A percentile compares a stretch with the other conserved stretches of the same genome.
Conservation (phyloP, 2,888 invertebrate genomes). For the Acleris holmiana region DNA sequence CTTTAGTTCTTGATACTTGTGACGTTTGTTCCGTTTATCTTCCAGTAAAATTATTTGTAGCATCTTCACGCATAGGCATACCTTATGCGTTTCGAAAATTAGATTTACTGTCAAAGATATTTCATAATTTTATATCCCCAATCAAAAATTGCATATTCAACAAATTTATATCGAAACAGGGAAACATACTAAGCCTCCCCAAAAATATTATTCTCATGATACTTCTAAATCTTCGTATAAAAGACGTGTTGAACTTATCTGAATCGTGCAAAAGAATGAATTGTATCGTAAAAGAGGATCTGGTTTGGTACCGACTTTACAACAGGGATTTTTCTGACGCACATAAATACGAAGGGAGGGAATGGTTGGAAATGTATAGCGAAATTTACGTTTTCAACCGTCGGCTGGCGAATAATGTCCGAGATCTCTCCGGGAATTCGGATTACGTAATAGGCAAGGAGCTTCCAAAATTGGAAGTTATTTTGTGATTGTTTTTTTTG, state of each 20-base stretch:
- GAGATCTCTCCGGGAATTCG: constrained; percentile 41
- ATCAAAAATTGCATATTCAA: constrained; percentile 51
- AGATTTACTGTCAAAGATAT: constrained; percentile 41
- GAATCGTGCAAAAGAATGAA: constrained; percentile 52
- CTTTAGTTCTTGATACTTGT: constrained; percentile 45
- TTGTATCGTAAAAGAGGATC: constrained; percentile 47
- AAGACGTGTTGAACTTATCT: constrained; percentile 50
- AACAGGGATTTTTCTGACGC: constrained; percentile 52
- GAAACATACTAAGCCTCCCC: constrained; percentile 52
- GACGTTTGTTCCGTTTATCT: constrained; percentile 50
- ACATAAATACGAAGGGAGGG: constrained; percentile 40
- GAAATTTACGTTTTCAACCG: constrained; percentile 44
- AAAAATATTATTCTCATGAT: constrained; percentile 50
- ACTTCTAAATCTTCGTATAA: constrained; percentile 47
- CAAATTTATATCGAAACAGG: constrained; percentile 46
- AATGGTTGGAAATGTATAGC: constrained; percentile 49
- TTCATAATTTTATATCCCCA: constrained; percentile 53
- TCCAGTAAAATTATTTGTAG: constrained; percentile 37
- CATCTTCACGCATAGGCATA: constrained; percentile 45
- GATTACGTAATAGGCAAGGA: constrained; percentile 41
- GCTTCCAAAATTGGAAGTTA: constrained; percentile 50
- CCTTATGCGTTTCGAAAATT: constrained; percentile 46
- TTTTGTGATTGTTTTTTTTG: constrained; percentile 45
- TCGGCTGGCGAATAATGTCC: constrained; percentile 36
- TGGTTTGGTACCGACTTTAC: constrained; percentile 53